phyloP scores from a whole-genome alignment of 2,113 vertebrate genomes.

The Laterallus jamaicensis region DNA sequence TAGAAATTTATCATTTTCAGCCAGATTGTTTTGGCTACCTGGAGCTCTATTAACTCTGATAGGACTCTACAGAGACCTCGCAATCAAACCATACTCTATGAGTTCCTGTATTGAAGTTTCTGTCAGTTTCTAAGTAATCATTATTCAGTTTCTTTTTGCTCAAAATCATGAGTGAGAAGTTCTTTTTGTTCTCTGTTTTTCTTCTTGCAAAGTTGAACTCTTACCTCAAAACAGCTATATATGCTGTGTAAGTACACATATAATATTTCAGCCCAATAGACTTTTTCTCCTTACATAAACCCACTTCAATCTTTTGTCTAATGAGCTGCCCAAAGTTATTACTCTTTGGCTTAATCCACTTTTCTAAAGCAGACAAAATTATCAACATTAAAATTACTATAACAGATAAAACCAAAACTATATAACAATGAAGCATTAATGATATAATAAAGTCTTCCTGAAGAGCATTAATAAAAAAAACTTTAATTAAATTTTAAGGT shows the following conservation, averaged over 20 bases:
- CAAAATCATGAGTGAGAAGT: background rate
- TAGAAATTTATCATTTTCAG: background rate
- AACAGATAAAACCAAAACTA: background rate
- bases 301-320: background rate
- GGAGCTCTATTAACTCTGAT: background rate
- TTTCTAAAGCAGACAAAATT: background rate
- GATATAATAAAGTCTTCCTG: background rate
- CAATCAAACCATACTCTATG: background rate
- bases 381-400: background rate
- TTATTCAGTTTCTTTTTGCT: background rate
- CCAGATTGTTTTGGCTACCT: background rate
- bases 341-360: background rate
- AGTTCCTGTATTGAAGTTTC: background rate
- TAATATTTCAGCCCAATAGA: background rate
- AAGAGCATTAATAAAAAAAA: background rate
- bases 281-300: background rate
- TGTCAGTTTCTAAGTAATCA: background rate
- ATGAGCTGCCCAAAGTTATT: background rate
- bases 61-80: background rate
- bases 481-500: background rate
- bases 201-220: background rate
- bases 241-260: background rate
- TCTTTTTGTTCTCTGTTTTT: background rate
- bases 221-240: background rate
- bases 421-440: background rate